phyloP scores from a whole-genome alignment of 2,888 invertebrate species.

The Clivina fossor region DNA sequence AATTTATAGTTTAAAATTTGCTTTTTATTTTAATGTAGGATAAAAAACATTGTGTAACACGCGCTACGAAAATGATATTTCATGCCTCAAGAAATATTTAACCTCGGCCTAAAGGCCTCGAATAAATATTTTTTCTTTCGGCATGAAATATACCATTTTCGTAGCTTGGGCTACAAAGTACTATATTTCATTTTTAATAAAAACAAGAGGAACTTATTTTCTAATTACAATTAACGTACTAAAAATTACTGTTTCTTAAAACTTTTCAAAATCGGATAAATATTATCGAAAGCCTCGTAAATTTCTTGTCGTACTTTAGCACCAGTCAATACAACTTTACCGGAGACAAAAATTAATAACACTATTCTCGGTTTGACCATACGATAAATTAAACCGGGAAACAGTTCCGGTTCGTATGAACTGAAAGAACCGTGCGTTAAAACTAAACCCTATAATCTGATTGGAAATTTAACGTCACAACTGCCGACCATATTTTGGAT shows the following conservation, averaged over 20 bases:
- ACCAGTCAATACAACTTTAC: slow-evolving; percentile 81
- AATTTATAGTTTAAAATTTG: no score
- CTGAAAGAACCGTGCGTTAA: slow-evolving; percentile 79
- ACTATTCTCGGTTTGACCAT: slow-evolving; percentile 83
- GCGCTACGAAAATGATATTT: no score
- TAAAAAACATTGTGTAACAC: no score
- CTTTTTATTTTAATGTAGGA: no score
- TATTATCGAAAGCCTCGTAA: slow-evolving; percentile 75
- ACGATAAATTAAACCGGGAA: slow-evolving; percentile 80
- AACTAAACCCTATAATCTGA: slow-evolving; percentile 75
- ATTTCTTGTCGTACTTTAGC: slow-evolving; percentile 75
- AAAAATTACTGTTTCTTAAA: slow-evolving; percentile 59
- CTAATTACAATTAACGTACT: slow-evolving; percentile 4
- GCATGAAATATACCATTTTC: no score
- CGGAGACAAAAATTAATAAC: slow-evolving; percentile 80
- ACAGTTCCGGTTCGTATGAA: slow-evolving; percentile 81
- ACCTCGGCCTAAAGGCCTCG: no score
- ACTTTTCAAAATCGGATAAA: slow-evolving; percentile 75
- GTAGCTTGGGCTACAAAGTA: no score
- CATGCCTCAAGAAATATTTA: no score
- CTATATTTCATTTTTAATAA: no score
- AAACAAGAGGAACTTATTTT: no score
- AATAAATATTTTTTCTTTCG: no score
- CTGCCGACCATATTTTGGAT: slow-evolving; percentile 87
- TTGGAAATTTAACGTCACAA: slow-evolving; percentile 85